Conservation (phyloP, 2,888 invertebrate genomes). For the Dastarcus helophoroides region DNA sequence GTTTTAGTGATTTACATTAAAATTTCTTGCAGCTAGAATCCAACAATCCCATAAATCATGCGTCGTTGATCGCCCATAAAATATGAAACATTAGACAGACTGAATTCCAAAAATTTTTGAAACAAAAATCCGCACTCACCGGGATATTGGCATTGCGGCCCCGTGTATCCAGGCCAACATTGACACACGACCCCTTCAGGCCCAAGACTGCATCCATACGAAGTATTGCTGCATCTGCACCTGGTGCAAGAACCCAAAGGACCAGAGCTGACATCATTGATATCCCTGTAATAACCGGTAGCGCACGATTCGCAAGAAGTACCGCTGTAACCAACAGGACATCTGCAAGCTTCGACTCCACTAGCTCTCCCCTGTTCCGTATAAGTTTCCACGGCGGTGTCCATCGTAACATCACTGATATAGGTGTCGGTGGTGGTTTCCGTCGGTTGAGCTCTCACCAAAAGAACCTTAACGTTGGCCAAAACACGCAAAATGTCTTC, state of each 20-base stretch:
- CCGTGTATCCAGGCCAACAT: constrained; percentile 58
- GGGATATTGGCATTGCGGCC: constrained; percentile 49
- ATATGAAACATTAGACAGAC: too few species aligned
- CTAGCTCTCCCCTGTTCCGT: constrained; percentile 52
- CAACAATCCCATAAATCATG: too few species aligned
- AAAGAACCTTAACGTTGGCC: constrained; percentile 67
- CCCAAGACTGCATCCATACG: constrained; percentile 50
- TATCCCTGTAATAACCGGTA: constrained; percentile 59
- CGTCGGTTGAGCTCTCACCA: constrained; percentile 70
- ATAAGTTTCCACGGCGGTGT: constrained; percentile 59
- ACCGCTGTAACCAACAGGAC: constrained; percentile 55
- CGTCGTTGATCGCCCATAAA: too few species aligned
- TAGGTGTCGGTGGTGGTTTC: constrained; percentile 51
- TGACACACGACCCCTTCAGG: constrained; percentile 53
- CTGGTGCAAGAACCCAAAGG: constrained; percentile 48
- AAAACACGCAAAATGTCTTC: constrained; percentile 77
- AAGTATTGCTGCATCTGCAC: constrained; percentile 71
- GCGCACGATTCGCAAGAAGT: constrained; percentile 75
- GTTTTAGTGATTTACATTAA: too few species aligned
- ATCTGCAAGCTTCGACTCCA: constrained; percentile 64
- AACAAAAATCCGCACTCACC: too few species aligned
- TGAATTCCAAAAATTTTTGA: too few species aligned
- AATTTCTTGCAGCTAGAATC: too few species aligned
- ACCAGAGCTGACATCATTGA: constrained; percentile 38
- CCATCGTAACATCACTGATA: constrained; percentile 77